A percentile compares a stretch with the other conserved stretches of the same genome.
Evolutionary conservation across 2,797 vertebrate genomes (phyloP).

Genomic region (Hylomyscus alleni): DNA sequence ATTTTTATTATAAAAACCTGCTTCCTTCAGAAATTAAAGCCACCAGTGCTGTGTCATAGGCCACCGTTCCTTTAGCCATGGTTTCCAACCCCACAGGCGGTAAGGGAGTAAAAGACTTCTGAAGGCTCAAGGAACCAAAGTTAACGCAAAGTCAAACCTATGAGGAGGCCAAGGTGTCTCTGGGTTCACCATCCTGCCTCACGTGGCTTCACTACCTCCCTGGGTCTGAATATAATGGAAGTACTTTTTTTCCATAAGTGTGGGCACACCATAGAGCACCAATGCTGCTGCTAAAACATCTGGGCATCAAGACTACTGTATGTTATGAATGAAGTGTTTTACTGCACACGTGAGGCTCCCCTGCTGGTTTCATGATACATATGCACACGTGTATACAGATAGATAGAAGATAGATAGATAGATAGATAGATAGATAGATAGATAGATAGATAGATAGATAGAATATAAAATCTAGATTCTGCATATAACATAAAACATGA

Average conservation of each 20-base stretch:
- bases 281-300: neutral
- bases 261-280: neutral
- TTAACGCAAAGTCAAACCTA: neutral
- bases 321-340: neutral
- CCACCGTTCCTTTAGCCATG: neutral
- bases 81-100: neutral
- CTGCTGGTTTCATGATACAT: neutral
- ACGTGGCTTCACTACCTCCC: no score
- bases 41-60: accelerated
- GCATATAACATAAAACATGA: neutral
- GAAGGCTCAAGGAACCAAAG: no score
- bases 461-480: neutral
- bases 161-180: neutral
- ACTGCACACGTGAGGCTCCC: neutral
- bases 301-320: neutral
- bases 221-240: neutral
- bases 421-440: neutral
- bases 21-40: neutral
- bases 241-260: neutral
- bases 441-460: neutral
- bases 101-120: neutral
- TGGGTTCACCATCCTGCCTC: neutral
- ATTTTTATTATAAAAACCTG: neutral
- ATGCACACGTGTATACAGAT: neutral
- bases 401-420: neutral